A percentile compares a stretch with the other conserved stretches of the same genome.
Conservation (phyloP, 2,888 invertebrate species). For the Melieria omissa region DNA sequence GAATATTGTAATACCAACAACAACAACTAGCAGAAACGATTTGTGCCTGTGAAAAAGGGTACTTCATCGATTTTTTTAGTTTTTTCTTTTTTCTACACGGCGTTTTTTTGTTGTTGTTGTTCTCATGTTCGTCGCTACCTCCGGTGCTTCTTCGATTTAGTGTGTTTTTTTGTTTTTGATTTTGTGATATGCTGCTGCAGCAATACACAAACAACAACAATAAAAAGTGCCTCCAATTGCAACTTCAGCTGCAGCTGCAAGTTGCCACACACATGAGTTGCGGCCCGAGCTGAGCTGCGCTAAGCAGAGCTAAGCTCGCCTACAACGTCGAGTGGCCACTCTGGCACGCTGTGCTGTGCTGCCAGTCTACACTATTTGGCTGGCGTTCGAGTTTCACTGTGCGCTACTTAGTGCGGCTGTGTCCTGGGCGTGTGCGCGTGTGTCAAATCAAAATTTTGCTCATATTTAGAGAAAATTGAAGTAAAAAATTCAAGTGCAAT, state of each 20-base stretch:
- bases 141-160: not conserved
- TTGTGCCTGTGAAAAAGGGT: constrained; percentile 40
- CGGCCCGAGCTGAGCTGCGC: too few species aligned
- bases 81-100: constrained; percentile 58
- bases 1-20: not conserved
- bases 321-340: too few species aligned
- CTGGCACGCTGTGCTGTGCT: too few species aligned
- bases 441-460: too few species aligned
- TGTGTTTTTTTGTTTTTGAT: constrained; percentile 20
- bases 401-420: too few species aligned
- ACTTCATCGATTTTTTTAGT: constrained; percentile 55
- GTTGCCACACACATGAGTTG: not conserved
- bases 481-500: too few species aligned
- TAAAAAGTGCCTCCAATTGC: not conserved
- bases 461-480: too few species aligned
- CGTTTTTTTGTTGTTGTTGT: constrained; percentile 43
- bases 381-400: too few species aligned
- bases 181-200: constrained; percentile 8
- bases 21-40: too few species aligned
- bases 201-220: constrained; percentile 45
- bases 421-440: too few species aligned
- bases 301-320: too few species aligned
- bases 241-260: not conserved
- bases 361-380: too few species aligned
- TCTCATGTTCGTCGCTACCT: constrained; percentile 7